Evolutionary conservation across 2,113 vertebrate genomes (phyloP).

Genomic region (Copsychus sechellarum): DNA sequence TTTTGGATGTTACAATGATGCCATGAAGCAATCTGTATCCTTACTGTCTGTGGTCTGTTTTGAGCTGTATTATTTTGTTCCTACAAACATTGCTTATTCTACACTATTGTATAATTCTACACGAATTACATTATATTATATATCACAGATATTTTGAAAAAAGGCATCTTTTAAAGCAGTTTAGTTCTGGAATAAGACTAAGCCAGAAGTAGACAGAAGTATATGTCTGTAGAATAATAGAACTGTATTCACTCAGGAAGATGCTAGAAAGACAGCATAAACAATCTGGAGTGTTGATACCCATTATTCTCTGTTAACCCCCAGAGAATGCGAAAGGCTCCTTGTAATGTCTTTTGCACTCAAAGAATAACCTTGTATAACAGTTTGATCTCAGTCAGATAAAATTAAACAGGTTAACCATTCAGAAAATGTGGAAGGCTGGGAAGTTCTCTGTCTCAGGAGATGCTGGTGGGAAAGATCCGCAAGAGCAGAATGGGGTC

Average conservation of each 20-base stretch:
- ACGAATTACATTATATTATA: too few relatives aligned
- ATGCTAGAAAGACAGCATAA: neutral
- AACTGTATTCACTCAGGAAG: neutral
- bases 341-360: neutral
- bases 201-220: neutral
- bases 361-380: neutral
- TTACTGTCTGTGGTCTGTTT: too few relatives aligned
- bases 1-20: too few relatives aligned
- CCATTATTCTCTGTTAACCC: neutral
- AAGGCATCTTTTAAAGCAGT: neutral
- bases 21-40: too few relatives aligned
- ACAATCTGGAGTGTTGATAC: neutral
- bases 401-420: neutral
- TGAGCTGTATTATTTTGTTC: too few relatives aligned
- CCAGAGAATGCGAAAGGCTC: neutral
- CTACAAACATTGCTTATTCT: too few relatives aligned
- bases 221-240: neutral
- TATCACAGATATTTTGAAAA: neutral
- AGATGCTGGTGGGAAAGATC: neutral
- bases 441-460: too few relatives aligned
- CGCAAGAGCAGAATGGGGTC: neutral
- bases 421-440: neutral
- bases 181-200: neutral
- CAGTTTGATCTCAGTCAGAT: neutral
- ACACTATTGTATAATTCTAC: too few relatives aligned